Evolutionary conservation across 2,888 invertebrate genomes (phyloP).

Genomic region (Drosophila mettleri): DNA sequence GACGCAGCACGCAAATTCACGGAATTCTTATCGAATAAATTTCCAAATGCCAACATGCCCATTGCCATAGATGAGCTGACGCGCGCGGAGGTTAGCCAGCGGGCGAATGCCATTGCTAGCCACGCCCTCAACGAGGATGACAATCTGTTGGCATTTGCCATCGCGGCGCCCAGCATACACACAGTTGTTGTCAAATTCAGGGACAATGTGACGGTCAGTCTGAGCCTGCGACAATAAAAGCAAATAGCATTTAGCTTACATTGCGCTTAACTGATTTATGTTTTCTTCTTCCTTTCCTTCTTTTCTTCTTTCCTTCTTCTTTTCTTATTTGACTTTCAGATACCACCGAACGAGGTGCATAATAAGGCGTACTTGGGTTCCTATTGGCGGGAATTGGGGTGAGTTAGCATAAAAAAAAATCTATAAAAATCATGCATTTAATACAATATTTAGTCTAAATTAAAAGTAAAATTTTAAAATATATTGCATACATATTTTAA

Average conservation of each 20-base stretch:
- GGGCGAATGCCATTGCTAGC: slow-evolving; percentile 84
- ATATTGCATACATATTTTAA: background rate
- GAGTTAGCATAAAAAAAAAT: slow-evolving; percentile 33
- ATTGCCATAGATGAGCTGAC: slow-evolving; percentile 75
- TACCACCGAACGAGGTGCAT: slow-evolving; percentile 83
- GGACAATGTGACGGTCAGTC: slow-evolving; percentile 83
- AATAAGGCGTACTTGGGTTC: slow-evolving; percentile 84
- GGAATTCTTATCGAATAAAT: slow-evolving; percentile 83
- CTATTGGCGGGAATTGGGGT: slow-evolving; percentile 85
- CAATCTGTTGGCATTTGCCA: slow-evolving; percentile 84
- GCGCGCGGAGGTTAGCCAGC: slow-evolving; percentile 82
- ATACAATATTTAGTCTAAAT: no score
- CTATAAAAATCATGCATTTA: background rate
- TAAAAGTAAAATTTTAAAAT: no score
- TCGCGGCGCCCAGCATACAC: slow-evolving; percentile 85
- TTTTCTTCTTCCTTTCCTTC: background rate
- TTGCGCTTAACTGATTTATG: slow-evolving; percentile 9
- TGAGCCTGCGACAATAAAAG: background rate
- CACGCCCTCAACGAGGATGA: slow-evolving; percentile 84
- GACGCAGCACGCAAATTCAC: slow-evolving; percentile 84
- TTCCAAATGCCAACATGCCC: slow-evolving; percentile 72
- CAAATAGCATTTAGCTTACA: background rate
- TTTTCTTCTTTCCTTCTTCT: background rate
- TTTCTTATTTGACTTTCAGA: slow-evolving; percentile 57
- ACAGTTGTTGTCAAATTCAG: slow-evolving; percentile 85